A percentile compares a stretch with the other conserved stretches of the same genome.
Evolutionary conservation across 2,888 invertebrate species (phyloP).

Genomic region (Venustoraphidia nigricollis): DNA sequence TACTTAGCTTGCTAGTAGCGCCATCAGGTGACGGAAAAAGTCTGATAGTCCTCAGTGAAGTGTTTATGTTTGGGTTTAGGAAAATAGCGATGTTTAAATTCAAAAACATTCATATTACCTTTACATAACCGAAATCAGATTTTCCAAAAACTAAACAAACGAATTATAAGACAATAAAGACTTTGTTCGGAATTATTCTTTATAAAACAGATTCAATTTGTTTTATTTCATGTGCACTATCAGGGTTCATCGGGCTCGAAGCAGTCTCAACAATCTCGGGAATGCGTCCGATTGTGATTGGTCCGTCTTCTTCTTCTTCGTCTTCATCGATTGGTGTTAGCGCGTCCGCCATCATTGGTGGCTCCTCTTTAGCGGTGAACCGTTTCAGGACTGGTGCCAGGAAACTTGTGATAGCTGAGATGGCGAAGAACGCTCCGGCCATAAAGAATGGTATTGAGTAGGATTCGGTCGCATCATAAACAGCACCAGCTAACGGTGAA

Average conservation of each 20-base stretch:
- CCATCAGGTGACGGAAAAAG: no score
- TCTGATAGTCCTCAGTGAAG: no score
- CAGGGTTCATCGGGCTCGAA: slow-evolving; percentile 44
- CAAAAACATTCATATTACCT: no score
- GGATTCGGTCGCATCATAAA: slow-evolving; percentile 74
- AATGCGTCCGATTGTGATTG: slow-evolving; percentile 43
- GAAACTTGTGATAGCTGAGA: slow-evolving; percentile 74
- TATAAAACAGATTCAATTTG: slow-evolving; percentile 63
- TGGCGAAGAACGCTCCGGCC: slow-evolving; percentile 75
- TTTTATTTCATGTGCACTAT: slow-evolving; percentile 37
- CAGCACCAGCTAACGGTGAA: slow-evolving; percentile 69
- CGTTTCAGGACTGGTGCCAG: slow-evolving; percentile 58
- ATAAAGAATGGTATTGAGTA: slow-evolving; percentile 86
- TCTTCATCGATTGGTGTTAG: slow-evolving; percentile 75
- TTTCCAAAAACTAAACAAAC: no score
- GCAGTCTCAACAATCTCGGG: slow-evolving; percentile 68
- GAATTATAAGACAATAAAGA: no score
- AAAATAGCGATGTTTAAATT: no score
- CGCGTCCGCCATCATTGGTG: slow-evolving; percentile 49
- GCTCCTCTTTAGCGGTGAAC: slow-evolving; percentile 34
- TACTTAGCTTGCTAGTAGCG: no score
- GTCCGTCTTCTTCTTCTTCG: slow-evolving; percentile 52
- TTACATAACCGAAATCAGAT: no score
- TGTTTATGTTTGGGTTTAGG: no score
- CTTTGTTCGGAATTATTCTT: slow-evolving; percentile 10